Base-by-base conservation (phyloP, 2,888 invertebrate genomes). In the Agrochola lota region DNA sequence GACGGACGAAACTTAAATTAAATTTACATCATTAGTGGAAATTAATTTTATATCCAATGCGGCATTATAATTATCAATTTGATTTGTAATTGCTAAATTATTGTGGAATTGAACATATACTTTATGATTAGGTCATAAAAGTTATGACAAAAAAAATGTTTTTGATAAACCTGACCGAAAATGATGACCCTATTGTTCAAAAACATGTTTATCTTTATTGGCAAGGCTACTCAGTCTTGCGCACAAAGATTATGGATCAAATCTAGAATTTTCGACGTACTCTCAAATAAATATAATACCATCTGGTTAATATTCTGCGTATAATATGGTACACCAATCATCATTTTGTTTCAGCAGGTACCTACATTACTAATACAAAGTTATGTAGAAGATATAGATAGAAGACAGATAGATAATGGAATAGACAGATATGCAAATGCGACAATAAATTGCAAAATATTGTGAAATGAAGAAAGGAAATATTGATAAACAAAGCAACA, bases 181-280 rank as follows among this genome's bases (percentile, higher is more conserved):
- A 78, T 87, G 86, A 87, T 87, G 86, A 88, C 84, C 86, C 74
- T 52, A 77, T 76, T 80, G 74, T 80, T 84, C 72, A 76, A 85
- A 86, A 82, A 84, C 77, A 84, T 40, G 49, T 80, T 87, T 88
- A 87, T 87, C 87, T 76, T 23, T 40, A 12, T 64, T 80, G 78
- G 80, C 86, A 84, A 79, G 78, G 78, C 72, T 79, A 80, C 52
- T 75, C 69, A 78, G 26, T 69, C 70, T 26, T 80, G 64, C 79
- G 82, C 67, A 82, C 49, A 67, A 7, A 77, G 71, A 87, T 83
- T 64, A 40, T 70, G 64, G 69, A 68, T 74, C 63, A 64, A 81
- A 64, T 80, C 80, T 84, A 81, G 76, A 87, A 84, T 63, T 60
- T 87, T 81, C 40, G 26, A 68, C 20, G 26, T 62, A 11, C 49